phyloP scores from a whole-genome alignment of 2,113 vertebrate species.

The Telmatochromis bifrenatus region DNA sequence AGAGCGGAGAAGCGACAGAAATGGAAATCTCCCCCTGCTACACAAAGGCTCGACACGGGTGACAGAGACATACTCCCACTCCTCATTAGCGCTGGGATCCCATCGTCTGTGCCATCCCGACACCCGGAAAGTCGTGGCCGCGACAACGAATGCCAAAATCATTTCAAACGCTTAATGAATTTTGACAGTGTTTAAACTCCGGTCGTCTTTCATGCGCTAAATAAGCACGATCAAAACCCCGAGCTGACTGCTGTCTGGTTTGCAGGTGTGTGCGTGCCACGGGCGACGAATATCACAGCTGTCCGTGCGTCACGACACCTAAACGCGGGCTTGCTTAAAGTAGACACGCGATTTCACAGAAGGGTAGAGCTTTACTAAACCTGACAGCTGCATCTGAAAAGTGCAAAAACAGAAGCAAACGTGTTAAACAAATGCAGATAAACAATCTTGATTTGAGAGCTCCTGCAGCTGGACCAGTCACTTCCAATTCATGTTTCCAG shows the following conservation, averaged over 20 bases:
- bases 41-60: constrained; percentile 21
- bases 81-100: constrained; percentile 25
- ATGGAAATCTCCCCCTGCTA: constrained; percentile 29
- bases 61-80: constrained; percentile 25
- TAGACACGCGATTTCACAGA: not conserved
- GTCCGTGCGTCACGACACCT: not conserved
- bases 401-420: not conserved
- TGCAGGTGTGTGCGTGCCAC: not conserved
- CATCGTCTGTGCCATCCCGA: not conserved
- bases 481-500: not conserved
- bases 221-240: not conserved
- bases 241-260: not conserved
- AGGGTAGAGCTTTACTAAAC: not conserved
- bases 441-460: not conserved
- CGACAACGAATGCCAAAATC: not conserved
- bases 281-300: not conserved
- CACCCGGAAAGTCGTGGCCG: not conserved
- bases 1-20: constrained; percentile 20
- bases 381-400: not conserved
- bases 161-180: not conserved
- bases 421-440: not conserved
- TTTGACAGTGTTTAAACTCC: not conserved
- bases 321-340: not conserved
- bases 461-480: not conserved
- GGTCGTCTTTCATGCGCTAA: not conserved